Base-by-base conservation (phyloP, 2,888 invertebrate species). In the Monochamus alternatus region DNA sequence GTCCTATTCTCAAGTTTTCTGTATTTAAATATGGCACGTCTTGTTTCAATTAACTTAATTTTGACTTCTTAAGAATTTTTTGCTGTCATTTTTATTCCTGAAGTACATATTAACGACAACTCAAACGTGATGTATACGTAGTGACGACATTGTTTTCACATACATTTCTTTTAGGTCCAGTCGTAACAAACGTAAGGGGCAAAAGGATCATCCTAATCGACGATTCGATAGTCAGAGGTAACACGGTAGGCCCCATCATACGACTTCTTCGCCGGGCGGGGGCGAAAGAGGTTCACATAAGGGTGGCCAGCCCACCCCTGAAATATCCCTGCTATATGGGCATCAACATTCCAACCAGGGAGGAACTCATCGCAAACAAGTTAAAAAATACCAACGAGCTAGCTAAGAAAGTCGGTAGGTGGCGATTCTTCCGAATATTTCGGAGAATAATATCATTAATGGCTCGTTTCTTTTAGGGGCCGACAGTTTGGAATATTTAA, bases 281-380 rank as follows among this genome's bases (percentile, higher is more conserved):
- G 0, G 99, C 98, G 0, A 94, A 92, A 83, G 97, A 99, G 92
- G 98, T 99, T 0, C 99, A 99, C 88, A 95, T 99, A 62, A 75
- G 98, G 85, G 96, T 99, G 83, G 99, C 99, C 55, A 98, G 98
- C 10, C 99, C 99, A 0, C 98, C 99, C 0, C 91, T 99, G 65
- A 94, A 94, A 85, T 95, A 95, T 89, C 97, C 98, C 0, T 99
- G 99, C 88, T 98, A 98, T 89, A 99, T 99, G 99, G 99, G 99
- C 68, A 99, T 99, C 87, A 99, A 99, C 89, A 99, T 99, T 82
- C 99, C 99, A n/a, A 98, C 98, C 0, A 91, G 94, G 68, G 96
- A 97, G 85, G 99, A 99, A 88, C 93, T 99, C 22, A 97, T 99
- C 82, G 99, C 98, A 72, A 98, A 98, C 90, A 93, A 93, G 86